phyloP scores from a whole-genome alignment of 2,113 vertebrate species.

The Myanophis thanlyinensis region DNA sequence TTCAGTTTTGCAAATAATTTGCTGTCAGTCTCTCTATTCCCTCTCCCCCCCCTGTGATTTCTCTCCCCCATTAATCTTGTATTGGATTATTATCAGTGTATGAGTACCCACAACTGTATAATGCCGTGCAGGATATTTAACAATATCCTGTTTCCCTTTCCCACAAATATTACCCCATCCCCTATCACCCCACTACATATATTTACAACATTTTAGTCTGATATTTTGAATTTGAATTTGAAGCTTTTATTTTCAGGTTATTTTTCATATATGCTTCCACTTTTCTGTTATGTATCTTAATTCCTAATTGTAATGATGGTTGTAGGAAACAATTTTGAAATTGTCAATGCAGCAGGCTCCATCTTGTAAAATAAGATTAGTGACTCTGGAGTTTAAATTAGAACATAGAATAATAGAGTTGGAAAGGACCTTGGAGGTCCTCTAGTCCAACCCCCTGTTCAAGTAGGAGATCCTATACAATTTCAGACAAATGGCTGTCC shows the following conservation, averaged over 20 bases:
- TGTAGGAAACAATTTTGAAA: background rate
- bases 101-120: background rate
- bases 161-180: background rate
- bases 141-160: background rate
- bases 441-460: no score
- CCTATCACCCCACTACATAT: background rate
- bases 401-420: no score
- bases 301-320: no score
- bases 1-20: background rate
- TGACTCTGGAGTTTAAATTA: background rate
- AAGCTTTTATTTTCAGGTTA: background rate
- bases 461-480: no score
- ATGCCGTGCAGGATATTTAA: background rate
- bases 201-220: background rate
- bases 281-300: background rate
- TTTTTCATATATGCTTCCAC: background rate
- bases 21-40: background rate
- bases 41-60: background rate
- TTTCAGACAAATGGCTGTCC: no score
- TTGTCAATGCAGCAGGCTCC: no score
- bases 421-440: no score
- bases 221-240: background rate
- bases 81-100: background rate
- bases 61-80: background rate
- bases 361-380: background rate